Conservation (phyloP, 2,797 vertebrate species). For the Sebastes kiyomatsui region DNA sequence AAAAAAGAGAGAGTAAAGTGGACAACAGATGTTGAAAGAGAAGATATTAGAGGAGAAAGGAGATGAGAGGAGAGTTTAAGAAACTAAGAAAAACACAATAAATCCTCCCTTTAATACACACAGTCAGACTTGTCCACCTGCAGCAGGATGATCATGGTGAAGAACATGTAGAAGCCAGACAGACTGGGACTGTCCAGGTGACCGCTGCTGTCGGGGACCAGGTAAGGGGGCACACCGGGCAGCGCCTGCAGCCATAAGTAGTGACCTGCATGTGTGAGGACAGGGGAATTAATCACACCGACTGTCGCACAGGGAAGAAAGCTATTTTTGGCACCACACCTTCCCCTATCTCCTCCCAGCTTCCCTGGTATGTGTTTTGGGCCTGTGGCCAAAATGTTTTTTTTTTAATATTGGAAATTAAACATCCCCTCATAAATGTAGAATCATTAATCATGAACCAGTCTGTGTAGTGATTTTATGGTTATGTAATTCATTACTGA, state of each 20-base stretch:
- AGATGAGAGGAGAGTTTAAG: neutral
- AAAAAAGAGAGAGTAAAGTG: neutral
- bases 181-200: constrained; percentile 77
- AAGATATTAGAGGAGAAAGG: neutral
- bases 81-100: neutral
- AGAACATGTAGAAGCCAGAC: constrained; percentile 90
- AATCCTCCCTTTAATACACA: neutral
- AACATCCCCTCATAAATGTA: constrained; percentile 34
- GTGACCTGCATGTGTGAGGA: constrained; percentile 84
- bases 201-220: constrained; percentile 82
- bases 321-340: constrained; percentile 62
- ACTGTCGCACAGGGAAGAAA: constrained; percentile 33
- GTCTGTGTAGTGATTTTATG: constrained; percentile 16
- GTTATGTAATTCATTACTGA: constrained; percentile 69
- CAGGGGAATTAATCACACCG: constrained; percentile 65
- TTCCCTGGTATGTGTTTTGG: constrained; percentile 20
- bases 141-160: constrained; percentile 96
- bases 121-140: constrained; percentile 83
- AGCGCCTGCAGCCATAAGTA: constrained; percentile 85
- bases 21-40: neutral
- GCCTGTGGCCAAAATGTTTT: constrained; percentile 36
- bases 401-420: constrained; percentile 34
- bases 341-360: constrained; percentile 25
- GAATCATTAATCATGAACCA: constrained; percentile 50
- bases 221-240: constrained; percentile 82